Conservation (phyloP, 2,888 invertebrate genomes). For the Hoplodrina ambigua region DNA sequence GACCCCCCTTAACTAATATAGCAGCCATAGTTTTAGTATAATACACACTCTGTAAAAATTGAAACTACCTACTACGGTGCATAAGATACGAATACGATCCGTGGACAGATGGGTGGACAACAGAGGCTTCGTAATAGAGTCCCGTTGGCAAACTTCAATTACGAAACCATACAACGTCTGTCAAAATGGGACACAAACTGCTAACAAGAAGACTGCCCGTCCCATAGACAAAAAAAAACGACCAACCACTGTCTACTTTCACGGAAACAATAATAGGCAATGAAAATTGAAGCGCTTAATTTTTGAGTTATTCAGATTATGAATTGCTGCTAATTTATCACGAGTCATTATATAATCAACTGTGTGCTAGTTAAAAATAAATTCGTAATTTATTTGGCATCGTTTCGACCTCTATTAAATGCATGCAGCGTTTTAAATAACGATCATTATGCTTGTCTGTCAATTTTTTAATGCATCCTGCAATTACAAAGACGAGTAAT, state of each 20-base stretch:
- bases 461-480: constrained; percentile 33
- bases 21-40: too few relatives aligned
- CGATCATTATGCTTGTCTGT: constrained; percentile 21
- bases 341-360: neutral
- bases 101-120: too few relatives aligned
- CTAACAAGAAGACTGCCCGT: too few relatives aligned
- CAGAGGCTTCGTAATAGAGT: too few relatives aligned
- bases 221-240: too few relatives aligned
- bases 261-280: neutral
- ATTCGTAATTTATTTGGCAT: constrained; percentile 11
- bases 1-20: too few relatives aligned
- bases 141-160: too few relatives aligned
- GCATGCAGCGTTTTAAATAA: constrained; percentile 32
- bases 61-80: too few relatives aligned
- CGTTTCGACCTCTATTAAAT: constrained; percentile 30
- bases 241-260: neutral
- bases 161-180: too few relatives aligned
- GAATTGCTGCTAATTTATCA: neutral
- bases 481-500: constrained; percentile 20
- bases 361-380: constrained; percentile 10
- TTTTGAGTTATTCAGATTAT: constrained; percentile 6
- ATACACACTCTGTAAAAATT: too few relatives aligned
- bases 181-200: too few relatives aligned
- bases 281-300: neutral
- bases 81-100: too few relatives aligned